Percentiles rank a stretch among this genome's conserved stretches.
Evolutionary conservation across 2,888 invertebrate genomes (phyloP).

Genomic region (Pecten maximus): DNA sequence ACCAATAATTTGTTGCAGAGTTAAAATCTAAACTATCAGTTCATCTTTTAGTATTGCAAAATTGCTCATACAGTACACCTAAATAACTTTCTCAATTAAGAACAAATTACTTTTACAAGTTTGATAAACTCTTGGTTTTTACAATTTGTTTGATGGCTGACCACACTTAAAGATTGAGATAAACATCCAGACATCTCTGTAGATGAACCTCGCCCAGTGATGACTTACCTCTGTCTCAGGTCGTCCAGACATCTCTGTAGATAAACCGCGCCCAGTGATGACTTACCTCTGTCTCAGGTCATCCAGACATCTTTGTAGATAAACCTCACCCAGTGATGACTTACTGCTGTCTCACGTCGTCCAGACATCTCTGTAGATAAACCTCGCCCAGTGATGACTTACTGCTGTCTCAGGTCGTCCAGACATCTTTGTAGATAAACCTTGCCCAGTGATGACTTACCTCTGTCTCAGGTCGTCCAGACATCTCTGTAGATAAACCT

Average conservation of each 20-base stretch:
- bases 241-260: no score
- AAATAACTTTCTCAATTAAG: no score
- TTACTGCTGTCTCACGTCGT: neutral
- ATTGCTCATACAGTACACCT: no score
- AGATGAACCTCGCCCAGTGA: neutral
- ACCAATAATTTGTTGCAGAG: no score
- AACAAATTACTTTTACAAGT: no score
- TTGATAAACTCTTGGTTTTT: no score
- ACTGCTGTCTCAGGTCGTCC: neutral
- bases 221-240: neutral
- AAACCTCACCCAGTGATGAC: constrained; percentile 90
- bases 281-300: constrained; percentile 89
- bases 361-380: neutral
- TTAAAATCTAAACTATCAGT: no score
- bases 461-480: constrained; percentile 92
- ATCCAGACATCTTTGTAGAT: constrained; percentile 96
- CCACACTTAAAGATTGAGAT: neutral
- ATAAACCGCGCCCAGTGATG: constrained; percentile 96
- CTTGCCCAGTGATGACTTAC: constrained; percentile 69
- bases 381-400: neutral
- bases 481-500: constrained; percentile 98
- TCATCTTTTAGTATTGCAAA: no score
- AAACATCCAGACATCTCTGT: no score
- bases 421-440: neutral
- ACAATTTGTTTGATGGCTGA: no score